Conservation (phyloP, 1,140 invertebrate genomes). For the Tetramorium parvispinum region DNA sequence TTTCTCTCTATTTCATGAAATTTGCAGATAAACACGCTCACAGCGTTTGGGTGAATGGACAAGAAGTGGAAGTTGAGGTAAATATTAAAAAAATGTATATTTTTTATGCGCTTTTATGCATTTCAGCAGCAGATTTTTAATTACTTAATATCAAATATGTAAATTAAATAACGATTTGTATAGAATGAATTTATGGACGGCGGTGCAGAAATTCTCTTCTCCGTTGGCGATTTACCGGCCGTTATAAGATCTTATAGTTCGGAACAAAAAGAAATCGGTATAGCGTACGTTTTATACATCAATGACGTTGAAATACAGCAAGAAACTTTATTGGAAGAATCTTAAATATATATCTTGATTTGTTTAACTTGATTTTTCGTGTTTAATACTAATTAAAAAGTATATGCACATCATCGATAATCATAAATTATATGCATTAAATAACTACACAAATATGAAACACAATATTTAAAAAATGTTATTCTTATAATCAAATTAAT, state of each 20-base stretch:
- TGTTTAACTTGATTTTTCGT: background rate
- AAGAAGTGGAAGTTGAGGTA: constrained; percentile 87
- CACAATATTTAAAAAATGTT: background rate
- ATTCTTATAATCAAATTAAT: constrained; percentile 5
- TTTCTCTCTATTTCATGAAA: constrained; percentile 27
- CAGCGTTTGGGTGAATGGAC: constrained; percentile 92
- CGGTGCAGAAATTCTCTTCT: constrained; percentile 92
- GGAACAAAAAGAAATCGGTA: constrained; percentile 80
- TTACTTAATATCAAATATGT: background rate
- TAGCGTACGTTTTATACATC: constrained; percentile 79
- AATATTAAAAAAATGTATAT: background rate
- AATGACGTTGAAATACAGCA: constrained; percentile 79
- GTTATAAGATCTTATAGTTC: constrained; percentile 87
- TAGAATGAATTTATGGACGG: constrained; percentile 92
- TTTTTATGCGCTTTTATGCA: background rate
- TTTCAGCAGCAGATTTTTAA: background rate
- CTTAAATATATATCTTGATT: background rate
- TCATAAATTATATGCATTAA: background rate
- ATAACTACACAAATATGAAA: background rate
- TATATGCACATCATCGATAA: background rate
- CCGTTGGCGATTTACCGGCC: constrained; percentile 85
- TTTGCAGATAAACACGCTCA: constrained; percentile 91
- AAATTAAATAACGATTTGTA: constrained; percentile 17
- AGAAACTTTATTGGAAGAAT: constrained; percentile 57
- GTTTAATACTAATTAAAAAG: constrained; percentile 13